Base-by-base conservation (phyloP, 2,888 invertebrate species). In the Unio delphinus region DNA sequence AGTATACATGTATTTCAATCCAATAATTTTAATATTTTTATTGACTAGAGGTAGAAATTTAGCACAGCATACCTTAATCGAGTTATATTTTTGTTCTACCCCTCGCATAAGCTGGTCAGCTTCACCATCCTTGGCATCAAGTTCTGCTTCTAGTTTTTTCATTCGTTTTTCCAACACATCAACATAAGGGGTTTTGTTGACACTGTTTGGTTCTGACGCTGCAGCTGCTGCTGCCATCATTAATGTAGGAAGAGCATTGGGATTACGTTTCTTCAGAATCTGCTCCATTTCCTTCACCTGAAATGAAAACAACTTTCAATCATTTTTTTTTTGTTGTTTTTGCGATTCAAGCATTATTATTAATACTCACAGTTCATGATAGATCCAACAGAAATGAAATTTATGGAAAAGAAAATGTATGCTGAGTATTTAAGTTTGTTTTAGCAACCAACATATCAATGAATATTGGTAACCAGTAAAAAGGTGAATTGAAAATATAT, bases 231-330 rank as follows among this genome's bases (percentile, higher is more conserved):
- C 89, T 18, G 87, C 87, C 85, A 89, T 86, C 81, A 89, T 88
- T 70, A 89, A 70, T 3, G 87, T 83, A 0, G 87, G 88, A 17
- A 89, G 73, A 3, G 89, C 88, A 75, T 89, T 89, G 1, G 89
- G 89, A 69, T 89, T 82, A 7, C 89, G 82, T 45, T 85, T 80
- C 56, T 83, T 78, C 18, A 89, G 75, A 7, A 89, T 88, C 61
- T 81, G 80, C 69, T 89, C 89, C 88, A 89, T 87, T 67, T 89
- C 89, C 69, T 86, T 86, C 57, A 89, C 86, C 88, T 88, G 62
- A 3, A 65, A 23, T n/a, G 55, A 68, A 5, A n/a, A 30, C 23
- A 28, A 64, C 20, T 11, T 45, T 45, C 45, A 45, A 15, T 45
- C 15, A 45, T 45, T 45, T 45, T 45, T 45, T 11, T 45, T 45